Evolutionary conservation across 2,113 vertebrate genomes (phyloP).

Genomic region (Catharus fuscescens): DNA sequence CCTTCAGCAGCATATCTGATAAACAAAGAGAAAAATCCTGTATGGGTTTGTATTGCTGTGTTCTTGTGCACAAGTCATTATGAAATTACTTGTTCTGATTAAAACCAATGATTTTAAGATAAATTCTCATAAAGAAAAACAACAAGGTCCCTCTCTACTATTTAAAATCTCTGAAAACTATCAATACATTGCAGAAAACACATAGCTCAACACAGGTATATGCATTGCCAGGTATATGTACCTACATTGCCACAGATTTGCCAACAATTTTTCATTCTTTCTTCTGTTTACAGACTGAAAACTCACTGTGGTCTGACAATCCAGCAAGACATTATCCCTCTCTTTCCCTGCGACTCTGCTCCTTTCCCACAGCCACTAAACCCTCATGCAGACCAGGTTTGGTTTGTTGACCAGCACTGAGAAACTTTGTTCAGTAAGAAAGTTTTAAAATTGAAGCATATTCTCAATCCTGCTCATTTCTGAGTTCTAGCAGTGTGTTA

Average conservation of each 20-base stretch:
- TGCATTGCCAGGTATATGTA: not conserved
- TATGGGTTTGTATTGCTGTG: not conserved
- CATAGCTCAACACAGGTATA: rapidly evolving
- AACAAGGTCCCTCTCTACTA: not conserved
- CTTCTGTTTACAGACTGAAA: not conserved
- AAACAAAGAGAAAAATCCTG: not conserved
- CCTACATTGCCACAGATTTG: not conserved
- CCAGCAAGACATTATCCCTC: not conserved
- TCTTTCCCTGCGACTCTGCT: not conserved
- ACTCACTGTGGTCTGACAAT: not conserved
- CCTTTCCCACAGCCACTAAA: not conserved
- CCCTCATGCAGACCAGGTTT: not conserved
- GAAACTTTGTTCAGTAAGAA: not conserved
- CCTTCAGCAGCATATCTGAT: not conserved
- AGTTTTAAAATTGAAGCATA: not conserved
- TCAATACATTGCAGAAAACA: not conserved
- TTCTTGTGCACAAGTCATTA: not conserved
- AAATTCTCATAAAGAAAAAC: not conserved
- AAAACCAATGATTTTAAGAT: not conserved
- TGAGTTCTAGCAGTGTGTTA: not conserved
- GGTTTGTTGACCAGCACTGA: not conserved
- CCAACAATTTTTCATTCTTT: not conserved
- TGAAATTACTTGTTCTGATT: not conserved
- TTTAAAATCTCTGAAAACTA: not conserved
- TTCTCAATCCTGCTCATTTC: not conserved